Evolutionary conservation across 2,113 vertebrate genomes (phyloP), one percentile per base, ranked within the genome.

Genomic region (Tychaedon coryphoeus): DNA sequence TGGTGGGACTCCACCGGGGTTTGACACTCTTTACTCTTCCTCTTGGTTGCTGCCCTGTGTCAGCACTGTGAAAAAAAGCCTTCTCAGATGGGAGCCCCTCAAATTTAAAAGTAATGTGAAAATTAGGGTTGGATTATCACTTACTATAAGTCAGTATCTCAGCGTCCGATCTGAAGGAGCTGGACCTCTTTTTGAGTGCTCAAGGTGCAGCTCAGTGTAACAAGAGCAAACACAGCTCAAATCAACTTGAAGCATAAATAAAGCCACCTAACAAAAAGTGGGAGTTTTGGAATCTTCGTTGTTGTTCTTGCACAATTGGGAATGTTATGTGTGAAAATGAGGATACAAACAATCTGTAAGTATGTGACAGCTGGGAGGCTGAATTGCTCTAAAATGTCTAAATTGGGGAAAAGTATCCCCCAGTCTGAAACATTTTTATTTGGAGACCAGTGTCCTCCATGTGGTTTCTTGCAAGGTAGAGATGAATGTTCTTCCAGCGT

Each of bases 331-430:
- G 20, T 80, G 13, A 84, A 82, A 83, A 56, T 9, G 38, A 70
- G 23, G 24, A 29, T 29, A 36, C 0, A 0, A 62, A 19, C 2
- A 3, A 23, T 34, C 19, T 31, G 43, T 1, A 5, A 57, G 20
- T 15, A 5, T 28, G 64, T 65, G 67, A 29, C 48, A 65, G 48
- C 53, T 25, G 57, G 7, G 23, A 82, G 45, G 54, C 45, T 66
- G 64, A 66, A 54, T 4, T 56, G 25, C 9, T 65, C 60, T 54
- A n/a, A 71, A 62, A 51, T 19, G 3, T 34, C 40, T 43, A 34
- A 67, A 47, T 0, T 47, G 51, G 29, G 51, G 19, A 10, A 74
- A 79, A 34, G 12, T 1, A 5, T 56, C 45, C 10, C 7, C 25
- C 13, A 18, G 0, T 34, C 26, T 1, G 0, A 69, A 79, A 45